Evolutionary conservation across 2,113 vertebrate genomes (phyloP).

Genomic region (Gorsachius goisagi): DNA sequence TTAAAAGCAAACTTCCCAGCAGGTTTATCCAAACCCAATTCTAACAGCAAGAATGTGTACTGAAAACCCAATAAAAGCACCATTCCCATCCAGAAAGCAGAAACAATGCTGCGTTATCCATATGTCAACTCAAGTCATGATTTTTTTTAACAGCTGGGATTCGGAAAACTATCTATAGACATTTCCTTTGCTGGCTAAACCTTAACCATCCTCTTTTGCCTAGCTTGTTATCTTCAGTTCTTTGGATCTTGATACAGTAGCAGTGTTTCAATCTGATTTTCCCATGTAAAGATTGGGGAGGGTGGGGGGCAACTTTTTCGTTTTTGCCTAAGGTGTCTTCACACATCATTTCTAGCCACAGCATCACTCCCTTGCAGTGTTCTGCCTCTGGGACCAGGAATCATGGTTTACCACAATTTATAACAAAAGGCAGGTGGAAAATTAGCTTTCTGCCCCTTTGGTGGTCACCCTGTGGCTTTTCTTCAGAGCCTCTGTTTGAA

Average conservation of each 20-base stretch:
- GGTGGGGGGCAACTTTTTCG: neutral
- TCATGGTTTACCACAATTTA: neutral
- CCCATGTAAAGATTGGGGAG: neutral
- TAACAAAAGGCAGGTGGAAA: neutral
- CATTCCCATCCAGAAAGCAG: neutral
- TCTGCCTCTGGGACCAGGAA: neutral
- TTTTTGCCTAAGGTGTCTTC: neutral
- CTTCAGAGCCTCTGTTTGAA: neutral
- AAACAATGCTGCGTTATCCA: neutral
- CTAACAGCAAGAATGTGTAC: neutral
- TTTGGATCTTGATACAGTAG: neutral
- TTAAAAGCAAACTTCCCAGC: conserved; percentile 15
- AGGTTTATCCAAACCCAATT: conserved; percentile 17
- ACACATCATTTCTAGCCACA: neutral
- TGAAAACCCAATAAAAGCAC: conserved; percentile 12
- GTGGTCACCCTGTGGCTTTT: neutral
- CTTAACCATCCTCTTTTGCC: neutral
- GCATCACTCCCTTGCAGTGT: neutral
- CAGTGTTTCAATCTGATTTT: neutral
- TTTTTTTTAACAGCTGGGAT: neutral
- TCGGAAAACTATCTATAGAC: neutral
- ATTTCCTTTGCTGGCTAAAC: neutral
- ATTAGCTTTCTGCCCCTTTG: neutral
- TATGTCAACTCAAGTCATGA: neutral
- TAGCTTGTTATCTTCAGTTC: neutral